Evolutionary conservation across 2,113 vertebrate genomes (phyloP).

Genomic region (pig (Sus scrofa)): DNA sequence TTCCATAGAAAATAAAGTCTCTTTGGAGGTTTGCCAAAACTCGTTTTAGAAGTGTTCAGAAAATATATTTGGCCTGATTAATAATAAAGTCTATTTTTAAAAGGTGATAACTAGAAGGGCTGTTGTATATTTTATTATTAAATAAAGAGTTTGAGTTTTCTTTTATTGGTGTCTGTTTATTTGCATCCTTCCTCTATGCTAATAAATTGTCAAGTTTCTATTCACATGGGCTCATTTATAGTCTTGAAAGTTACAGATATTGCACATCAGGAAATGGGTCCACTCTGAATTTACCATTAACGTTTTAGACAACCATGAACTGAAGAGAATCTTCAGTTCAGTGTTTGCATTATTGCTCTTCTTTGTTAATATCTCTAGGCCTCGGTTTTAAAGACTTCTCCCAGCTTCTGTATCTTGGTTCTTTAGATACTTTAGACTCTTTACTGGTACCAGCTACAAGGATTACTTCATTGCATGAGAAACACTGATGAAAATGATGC

Average conservation of each 20-base stretch:
- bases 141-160: not conserved
- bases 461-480: not conserved
- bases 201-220: not conserved
- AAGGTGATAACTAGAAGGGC: not conserved
- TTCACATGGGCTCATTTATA: not conserved
- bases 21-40: not conserved
- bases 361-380: not conserved
- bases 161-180: not conserved
- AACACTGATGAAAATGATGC: not conserved
- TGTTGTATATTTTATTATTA: conserved; percentile 9
- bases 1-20: not conserved
- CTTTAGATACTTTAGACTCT: not conserved
- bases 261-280: not conserved
- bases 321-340: not conserved
- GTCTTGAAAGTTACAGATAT: not conserved
- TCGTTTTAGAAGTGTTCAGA: not conserved
- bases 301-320: not conserved
- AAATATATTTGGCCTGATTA: not conserved
- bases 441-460: not conserved
- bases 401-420: not conserved
- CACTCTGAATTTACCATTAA: not conserved
- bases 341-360: not conserved
- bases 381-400: not conserved
- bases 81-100: conserved; percentile 2
- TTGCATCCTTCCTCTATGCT: not conserved